Evolutionary conservation across 2,888 invertebrate species (phyloP).

Genomic region (Dysmachus trigonus): DNA sequence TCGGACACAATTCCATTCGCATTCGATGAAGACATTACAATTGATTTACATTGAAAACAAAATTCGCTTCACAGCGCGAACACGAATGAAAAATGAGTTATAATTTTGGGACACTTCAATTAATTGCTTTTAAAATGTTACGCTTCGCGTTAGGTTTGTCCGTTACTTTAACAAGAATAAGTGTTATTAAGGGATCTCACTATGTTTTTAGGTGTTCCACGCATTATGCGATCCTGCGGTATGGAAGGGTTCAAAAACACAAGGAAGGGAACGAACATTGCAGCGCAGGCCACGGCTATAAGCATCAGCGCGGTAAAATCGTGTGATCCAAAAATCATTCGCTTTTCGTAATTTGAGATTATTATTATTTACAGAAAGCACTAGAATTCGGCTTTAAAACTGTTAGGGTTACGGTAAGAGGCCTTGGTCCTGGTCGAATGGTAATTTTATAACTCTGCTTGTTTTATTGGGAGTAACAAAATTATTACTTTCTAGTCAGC

Average conservation of each 20-base stretch:
- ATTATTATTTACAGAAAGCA: constrained; percentile 71
- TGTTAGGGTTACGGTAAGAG: constrained; percentile 80
- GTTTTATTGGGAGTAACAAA: neutral
- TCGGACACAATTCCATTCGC: too few species aligned
- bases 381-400: constrained; percentile 77
- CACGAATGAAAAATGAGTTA: too few species aligned
- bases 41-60: too few species aligned
- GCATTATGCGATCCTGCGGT: constrained; percentile 80
- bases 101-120: too few species aligned
- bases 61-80: too few species aligned
- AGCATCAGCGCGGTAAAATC: constrained; percentile 73
- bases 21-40: too few species aligned
- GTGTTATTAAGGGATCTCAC: neutral
- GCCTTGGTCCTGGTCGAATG: constrained; percentile 90
- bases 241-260: constrained; percentile 95
- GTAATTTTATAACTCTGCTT: constrained; percentile 66
- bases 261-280: constrained; percentile 94
- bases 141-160: too few species aligned
- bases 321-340: neutral
- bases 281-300: constrained; percentile 93
- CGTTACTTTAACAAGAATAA: neutral
- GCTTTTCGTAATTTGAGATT: constrained; percentile 58
- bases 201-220: constrained; percentile 64
- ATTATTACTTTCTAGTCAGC: constrained; percentile 74
- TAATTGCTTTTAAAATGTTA: too few species aligned